phyloP scores from a whole-genome alignment of 2,888 invertebrate genomes.

The Cryptocheilus praepositus region DNA sequence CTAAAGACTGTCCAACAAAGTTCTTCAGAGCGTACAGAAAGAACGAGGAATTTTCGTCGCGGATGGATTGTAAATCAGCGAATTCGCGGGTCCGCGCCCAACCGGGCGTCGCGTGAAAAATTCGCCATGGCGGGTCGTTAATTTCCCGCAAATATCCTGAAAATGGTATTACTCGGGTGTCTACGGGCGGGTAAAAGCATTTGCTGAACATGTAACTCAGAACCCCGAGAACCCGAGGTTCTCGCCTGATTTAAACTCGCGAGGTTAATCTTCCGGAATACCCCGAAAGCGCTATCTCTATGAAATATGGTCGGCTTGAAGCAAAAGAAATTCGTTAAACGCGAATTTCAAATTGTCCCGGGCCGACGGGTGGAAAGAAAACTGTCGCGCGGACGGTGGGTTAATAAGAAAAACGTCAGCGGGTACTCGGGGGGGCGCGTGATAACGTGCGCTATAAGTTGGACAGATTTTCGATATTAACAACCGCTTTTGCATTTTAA shows the following conservation, averaged over 20 bases:
- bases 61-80: too few species aligned
- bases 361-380: too few species aligned
- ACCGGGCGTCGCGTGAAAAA: too few species aligned
- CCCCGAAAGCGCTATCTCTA: constrained; percentile 30
- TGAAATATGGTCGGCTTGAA: constrained; percentile 34
- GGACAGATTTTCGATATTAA: background rate
- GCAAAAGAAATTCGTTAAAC: constrained; percentile 11
- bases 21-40: too few species aligned
- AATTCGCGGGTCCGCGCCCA: too few species aligned
- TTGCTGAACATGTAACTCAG: constrained; percentile 27
- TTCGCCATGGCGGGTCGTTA: background rate
- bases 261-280: constrained; percentile 51
- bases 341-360: constrained; percentile 1
- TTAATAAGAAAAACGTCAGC: too few species aligned
- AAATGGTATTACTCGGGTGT: constrained; percentile 1
- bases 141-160: constrained; percentile 1
- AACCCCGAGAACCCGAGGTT: constrained; percentile 8
- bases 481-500: background rate
- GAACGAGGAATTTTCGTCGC: too few species aligned
- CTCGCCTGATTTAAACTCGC: constrained; percentile 41
- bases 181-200: constrained; percentile 18
- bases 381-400: too few species aligned
- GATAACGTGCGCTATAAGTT: background rate
- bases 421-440: background rate
- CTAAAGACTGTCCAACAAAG: too few species aligned